These are phyloP conservation scores for Myopa testacea DNA, from an alignment of 2,888 invertebrate species.

Conservation along the genomic window DNA sequence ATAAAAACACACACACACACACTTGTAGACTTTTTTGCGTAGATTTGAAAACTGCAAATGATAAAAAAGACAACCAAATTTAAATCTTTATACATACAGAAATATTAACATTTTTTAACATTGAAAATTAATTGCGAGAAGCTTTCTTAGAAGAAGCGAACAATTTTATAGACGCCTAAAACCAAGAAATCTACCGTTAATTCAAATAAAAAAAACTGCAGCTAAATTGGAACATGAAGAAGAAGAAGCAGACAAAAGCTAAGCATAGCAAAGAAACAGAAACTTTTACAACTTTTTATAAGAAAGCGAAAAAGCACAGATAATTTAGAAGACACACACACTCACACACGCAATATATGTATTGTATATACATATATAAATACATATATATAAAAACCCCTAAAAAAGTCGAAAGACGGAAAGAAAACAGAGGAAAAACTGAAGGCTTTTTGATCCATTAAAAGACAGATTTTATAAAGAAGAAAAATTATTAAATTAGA, in stretches of 20 bases:
- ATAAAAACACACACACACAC: neutral
- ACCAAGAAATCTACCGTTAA: conserved; percentile 1
- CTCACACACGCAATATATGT: neutral
- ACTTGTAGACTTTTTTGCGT: conserved; percentile 35
- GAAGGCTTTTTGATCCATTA: no score
- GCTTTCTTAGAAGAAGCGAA: neutral
- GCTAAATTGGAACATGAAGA: neutral
- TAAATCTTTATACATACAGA: neutral
- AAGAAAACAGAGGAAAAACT: no score
- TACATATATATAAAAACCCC: neutral
- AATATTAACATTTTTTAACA: neutral
- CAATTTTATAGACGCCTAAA: conserved; percentile 20
- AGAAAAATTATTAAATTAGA: no score
- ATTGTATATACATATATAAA: neutral
- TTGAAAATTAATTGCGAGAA: neutral
- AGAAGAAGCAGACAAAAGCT: neutral
- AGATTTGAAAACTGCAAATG: conserved; percentile 9
- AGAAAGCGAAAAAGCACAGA: conserved; percentile 17
- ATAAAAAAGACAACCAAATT: neutral
- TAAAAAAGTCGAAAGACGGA: neutral
- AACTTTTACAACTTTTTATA: conserved; percentile 22
- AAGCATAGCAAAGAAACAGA: neutral
- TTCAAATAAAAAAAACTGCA: conserved; percentile 5
- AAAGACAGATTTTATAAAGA: no score
- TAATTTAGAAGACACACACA: neutral